Evolutionary conservation across 2,888 invertebrate genomes (phyloP).

Genomic region (Phortica magna): DNA sequence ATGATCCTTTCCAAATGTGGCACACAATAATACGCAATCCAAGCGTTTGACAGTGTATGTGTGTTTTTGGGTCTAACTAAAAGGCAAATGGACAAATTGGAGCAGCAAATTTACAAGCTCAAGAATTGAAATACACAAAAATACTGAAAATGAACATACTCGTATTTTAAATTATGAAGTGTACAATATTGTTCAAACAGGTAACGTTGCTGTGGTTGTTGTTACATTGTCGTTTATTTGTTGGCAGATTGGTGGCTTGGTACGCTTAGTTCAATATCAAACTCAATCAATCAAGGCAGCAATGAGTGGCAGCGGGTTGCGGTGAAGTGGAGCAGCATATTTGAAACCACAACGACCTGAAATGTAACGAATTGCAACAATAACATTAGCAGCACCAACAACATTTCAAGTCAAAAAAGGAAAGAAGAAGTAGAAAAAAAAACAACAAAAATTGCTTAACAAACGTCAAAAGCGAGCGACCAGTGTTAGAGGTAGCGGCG

Average conservation of each 20-base stretch:
- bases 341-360: constrained; percentile 22
- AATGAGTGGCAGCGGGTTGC: background rate
- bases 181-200: constrained; percentile 8
- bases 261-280: constrained; percentile 34
- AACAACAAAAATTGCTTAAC: constrained; percentile 11
- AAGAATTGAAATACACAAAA: too few species aligned
- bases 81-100: constrained; percentile 30
- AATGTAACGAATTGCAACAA: constrained; percentile 39
- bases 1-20: constrained; percentile 26
- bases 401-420: constrained; percentile 12
- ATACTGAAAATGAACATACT: constrained; percentile 16
- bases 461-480: constrained; percentile 28
- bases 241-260: constrained; percentile 12
- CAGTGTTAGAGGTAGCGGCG: background rate
- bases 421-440: background rate
- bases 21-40: background rate
- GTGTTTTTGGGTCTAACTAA: constrained; percentile 1
- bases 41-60: constrained; percentile 6
- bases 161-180: constrained; percentile 23
- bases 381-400: constrained; percentile 30
- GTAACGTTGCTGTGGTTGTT: constrained; percentile 9
- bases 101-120: constrained; percentile 16
- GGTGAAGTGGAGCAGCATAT: background rate
- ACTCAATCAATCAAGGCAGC: constrained; percentile 37
- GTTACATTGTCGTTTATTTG: background rate